Base-by-base conservation (phyloP, 2,113 vertebrate genomes). In the Dinomys branickii region DNA sequence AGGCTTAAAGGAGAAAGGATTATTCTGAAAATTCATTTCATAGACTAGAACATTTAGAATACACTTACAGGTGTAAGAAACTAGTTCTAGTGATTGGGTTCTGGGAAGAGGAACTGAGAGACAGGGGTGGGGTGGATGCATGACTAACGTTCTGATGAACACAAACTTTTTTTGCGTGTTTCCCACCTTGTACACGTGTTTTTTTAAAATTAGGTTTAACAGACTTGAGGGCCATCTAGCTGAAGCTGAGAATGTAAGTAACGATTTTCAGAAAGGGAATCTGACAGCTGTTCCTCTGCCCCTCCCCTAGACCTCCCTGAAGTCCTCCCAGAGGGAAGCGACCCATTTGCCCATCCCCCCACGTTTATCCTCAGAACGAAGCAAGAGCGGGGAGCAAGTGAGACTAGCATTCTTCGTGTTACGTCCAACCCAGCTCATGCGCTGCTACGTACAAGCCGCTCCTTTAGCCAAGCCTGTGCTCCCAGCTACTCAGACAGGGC, bases 311-410 rank as follows among this genome's bases (percentile, higher is more conserved):
- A 22, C 16, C 5, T 58, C 52, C 26, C 30, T 35, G 47, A 78
- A 83, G 44, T 88, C 44, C 82, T 78, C 54, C 58, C 7, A 14
- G 3, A 71, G 69, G 59, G 33, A 85, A 61, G 47, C 38, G 28
- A 35, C 4, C 8, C 52, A 7, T 7, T 67, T 20, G 67, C 30
- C 41, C 35, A n/a, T n/a, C 35, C 35, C 35, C n/a, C 24, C 10
- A 6, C 0, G 2, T 54, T 86, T 77, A 77, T 24, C 35, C 35
- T 69, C 52, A 85, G 50, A 50, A 22, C 11, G 28, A 22, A 9
- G 0, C 17, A 38, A 41, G 69, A 85, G 3, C 9, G 1, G 28
- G 7, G 4, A 63, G 83, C n/a, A 5, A 0, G 0, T 35, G 44
- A 26, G 13, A 0, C 30, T n/a, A 0, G 47, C 7, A 35, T 50